Evolutionary conservation across 2,888 invertebrate genomes (phyloP).

Genomic region (Nephrotoma guestfalica): DNA sequence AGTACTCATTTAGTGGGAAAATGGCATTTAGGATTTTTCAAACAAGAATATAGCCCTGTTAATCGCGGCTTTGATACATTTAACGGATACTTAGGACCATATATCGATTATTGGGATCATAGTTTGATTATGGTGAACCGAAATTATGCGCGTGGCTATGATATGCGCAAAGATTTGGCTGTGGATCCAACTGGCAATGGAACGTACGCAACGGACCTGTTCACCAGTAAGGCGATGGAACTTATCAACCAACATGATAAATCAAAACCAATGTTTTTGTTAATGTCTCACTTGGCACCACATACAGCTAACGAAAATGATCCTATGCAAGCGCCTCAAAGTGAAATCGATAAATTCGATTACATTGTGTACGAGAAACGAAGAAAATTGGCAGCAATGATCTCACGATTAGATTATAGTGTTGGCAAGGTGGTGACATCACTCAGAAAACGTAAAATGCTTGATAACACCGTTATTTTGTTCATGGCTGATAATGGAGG

Average conservation of each 20-base stretch:
- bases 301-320: constrained; percentile 60
- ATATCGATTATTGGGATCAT: constrained; percentile 65
- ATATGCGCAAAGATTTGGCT: constrained; percentile 36
- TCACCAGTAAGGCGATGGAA: constrained; percentile 47
- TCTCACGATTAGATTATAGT: constrained; percentile 70
- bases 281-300: constrained; percentile 64
- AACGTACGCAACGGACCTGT: constrained; percentile 53
- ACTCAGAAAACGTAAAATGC: constrained; percentile 47
- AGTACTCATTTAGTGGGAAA: constrained; percentile 74
- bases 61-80: constrained; percentile 65
- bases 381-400: constrained; percentile 67
- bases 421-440: constrained; percentile 61
- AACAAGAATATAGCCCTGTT: constrained; percentile 43
- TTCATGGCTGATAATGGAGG: constrained; percentile 86
- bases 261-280: constrained; percentile 55
- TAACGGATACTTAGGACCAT: constrained; percentile 73
- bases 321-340: constrained; percentile 53
- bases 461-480: constrained; percentile 68
- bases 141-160: constrained; percentile 31
- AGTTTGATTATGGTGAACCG: constrained; percentile 33
- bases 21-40: constrained; percentile 77
- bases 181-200: constrained; percentile 39
- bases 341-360: constrained; percentile 49
- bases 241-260: constrained; percentile 44
- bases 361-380: constrained; percentile 51